Evolutionary conservation across 1,140 invertebrate species (phyloP).

Genomic region (Penaeus chinensis): DNA sequence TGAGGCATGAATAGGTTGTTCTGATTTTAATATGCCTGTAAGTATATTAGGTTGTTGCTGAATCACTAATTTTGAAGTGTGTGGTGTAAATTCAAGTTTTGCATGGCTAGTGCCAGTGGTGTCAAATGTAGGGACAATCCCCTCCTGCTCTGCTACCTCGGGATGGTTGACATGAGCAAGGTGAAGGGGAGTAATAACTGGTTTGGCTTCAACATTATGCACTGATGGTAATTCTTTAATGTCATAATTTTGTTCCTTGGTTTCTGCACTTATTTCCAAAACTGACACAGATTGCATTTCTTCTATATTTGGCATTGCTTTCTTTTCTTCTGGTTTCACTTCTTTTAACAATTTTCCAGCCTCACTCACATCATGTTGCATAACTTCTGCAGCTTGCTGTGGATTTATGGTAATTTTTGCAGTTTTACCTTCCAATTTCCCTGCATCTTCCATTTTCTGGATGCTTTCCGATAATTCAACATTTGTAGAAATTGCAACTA

Average conservation of each 20-base stretch:
- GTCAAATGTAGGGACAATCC: constrained; percentile 43
- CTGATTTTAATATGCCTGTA: constrained; percentile 55
- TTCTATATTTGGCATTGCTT: constrained; percentile 43
- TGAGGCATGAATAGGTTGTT: constrained; percentile 46
- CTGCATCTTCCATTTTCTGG: constrained; percentile 35
- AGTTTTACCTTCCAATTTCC: constrained; percentile 45
- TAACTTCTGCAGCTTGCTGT: constrained; percentile 50
- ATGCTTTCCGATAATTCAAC: constrained; percentile 43
- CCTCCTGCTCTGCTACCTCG: constrained; percentile 58
- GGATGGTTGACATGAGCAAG: constrained; percentile 56
- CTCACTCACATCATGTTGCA: constrained; percentile 52
- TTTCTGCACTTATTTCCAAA: constrained; percentile 57
- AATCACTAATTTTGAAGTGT: constrained; percentile 51
- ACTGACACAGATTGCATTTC: constrained; percentile 60
- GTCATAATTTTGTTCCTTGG: constrained; percentile 55
- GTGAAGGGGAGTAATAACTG: constrained; percentile 53
- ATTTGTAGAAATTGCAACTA: constrained; percentile 49
- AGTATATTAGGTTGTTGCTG: constrained; percentile 56
- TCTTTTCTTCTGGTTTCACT: constrained; percentile 30
- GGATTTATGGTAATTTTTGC: constrained; percentile 44
- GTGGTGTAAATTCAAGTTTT: constrained; percentile 55
- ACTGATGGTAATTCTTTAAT: constrained; percentile 22
- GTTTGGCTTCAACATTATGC: constrained; percentile 49
- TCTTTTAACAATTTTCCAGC: constrained; percentile 46
- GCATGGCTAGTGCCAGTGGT: constrained; percentile 25